Evolutionary conservation across 2,888 invertebrate species (phyloP).

Genomic region (Limnephilus rhombicus): DNA sequence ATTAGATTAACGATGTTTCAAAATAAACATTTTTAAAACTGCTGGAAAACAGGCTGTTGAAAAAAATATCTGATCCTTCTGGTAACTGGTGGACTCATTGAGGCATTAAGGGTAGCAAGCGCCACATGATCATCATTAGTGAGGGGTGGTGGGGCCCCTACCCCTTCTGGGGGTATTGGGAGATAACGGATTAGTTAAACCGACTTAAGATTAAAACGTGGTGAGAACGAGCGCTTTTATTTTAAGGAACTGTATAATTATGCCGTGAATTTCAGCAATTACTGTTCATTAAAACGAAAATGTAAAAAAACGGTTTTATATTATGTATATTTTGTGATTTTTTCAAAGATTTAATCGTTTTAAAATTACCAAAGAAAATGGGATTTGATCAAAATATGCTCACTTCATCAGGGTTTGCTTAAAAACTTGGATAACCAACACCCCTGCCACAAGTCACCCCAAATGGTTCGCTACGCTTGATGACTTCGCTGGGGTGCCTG

Average conservation of each 20-base stretch:
- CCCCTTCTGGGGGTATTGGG: neutral
- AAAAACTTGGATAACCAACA: too few species aligned
- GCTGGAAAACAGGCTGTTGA: neutral
- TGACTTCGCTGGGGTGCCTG: too few species aligned
- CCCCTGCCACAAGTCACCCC: too few species aligned
- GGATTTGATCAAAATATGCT: too few species aligned
- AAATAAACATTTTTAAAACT: neutral
- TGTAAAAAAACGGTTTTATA: neutral
- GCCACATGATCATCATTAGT: conserved; percentile 1
- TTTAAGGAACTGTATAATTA: neutral
- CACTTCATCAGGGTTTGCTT: too few species aligned
- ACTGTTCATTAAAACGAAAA: neutral
- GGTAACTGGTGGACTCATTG: neutral
- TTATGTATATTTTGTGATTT: neutral
- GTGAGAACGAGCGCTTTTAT: neutral
- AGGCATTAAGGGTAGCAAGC: neutral
- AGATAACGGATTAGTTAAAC: neutral
- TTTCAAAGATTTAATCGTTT: too few species aligned
- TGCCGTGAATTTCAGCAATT: too few species aligned
- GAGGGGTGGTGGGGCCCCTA: neutral
- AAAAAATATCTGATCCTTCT: neutral
- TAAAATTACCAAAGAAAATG: too few species aligned
- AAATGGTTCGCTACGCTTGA: too few species aligned
- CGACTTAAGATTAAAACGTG: neutral
- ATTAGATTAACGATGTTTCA: neutral